Base-by-base conservation (phyloP, 2,888 invertebrate genomes). In the Drosophila leonis region DNA sequence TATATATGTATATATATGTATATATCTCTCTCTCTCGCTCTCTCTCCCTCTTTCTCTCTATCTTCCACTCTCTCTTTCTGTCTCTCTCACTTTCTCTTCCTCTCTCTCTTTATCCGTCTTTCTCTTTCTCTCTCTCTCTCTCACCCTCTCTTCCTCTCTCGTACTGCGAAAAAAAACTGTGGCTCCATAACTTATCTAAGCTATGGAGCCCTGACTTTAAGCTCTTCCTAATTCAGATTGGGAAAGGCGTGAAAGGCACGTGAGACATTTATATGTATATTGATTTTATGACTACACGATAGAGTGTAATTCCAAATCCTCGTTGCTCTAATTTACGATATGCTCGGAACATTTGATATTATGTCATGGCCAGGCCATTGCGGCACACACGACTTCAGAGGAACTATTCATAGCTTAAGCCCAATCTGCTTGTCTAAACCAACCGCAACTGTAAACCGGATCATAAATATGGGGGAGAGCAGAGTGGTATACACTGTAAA, bases 301-400 rank as follows among this genome's bases (percentile, higher is more conserved):
- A 29, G n/a, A 48, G 48, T 49, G 48, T 18, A n/a, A 31, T 18
- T 49, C 29, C 3, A 48, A 18, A 29, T n/a, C 6, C n/a, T 18
- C 31, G 31, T 49, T 24, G 9, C 12, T 49, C 48, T 49, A 49
- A 49, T 31, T 33, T 49, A 49, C 18, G 49, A 33, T 33, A 49
- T 31, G 33, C 13, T 49, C 4, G 31, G 13, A 49, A 20, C 49
- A 49, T 49, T 49, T 49, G 33, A 33, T 49, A 33, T 20, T 18
- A 8, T 49, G 49, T 20, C 35, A 37, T 6, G 20, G 15, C 15
- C 24, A 24, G 20, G n/a, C 9, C 33, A 37, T 52, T 52, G 24
- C 18, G 9, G 8, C 48, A 49, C 18, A 18, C 48, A 49, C 18
- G 29, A 15, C 13, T 39, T 29, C 18, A 13, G 39, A 29, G 39